These are phyloP conservation scores for Tetramorium alpestre DNA, from an alignment of 1,140 invertebrate species.

Conservation along the genomic window DNA sequence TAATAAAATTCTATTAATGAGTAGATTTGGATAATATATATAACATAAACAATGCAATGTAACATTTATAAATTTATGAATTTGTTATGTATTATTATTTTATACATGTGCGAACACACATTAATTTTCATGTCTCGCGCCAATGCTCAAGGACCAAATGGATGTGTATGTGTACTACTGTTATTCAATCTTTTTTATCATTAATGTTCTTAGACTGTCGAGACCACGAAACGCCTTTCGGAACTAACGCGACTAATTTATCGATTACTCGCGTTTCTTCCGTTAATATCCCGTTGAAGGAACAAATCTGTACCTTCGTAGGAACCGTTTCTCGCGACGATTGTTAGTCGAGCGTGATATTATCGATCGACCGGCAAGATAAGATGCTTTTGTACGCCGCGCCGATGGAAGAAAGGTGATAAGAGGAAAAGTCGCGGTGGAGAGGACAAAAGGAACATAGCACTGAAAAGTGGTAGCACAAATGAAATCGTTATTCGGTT, in stretches of 20 bases:
- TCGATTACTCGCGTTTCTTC: conserved; percentile 52
- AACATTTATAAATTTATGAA: conserved; percentile 1
- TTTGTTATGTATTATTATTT: background rate
- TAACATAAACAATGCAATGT: background rate
- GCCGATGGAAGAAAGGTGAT: background rate
- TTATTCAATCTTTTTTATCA: conserved; percentile 35
- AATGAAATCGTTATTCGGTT: conserved; percentile 35
- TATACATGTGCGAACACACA: background rate
- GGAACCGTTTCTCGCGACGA: conserved; percentile 39
- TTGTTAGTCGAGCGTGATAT: conserved; percentile 37
- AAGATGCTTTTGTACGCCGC: background rate
- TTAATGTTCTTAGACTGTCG: conserved; percentile 27
- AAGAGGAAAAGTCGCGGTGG: background rate
- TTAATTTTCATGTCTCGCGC: background rate
- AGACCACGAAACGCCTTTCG: conserved; percentile 34
- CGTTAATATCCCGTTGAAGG: conserved; percentile 54
- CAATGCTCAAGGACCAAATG: conserved; percentile 15
- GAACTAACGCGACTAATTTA: conserved; percentile 29
- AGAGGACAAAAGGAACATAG: background rate
- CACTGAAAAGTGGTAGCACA: conserved; percentile 26
- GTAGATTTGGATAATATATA: background rate
- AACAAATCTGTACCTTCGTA: conserved; percentile 58
- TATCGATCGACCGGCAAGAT: background rate
- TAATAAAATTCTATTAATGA: background rate
- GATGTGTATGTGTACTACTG: conserved; percentile 11